These are phyloP conservation scores for Opisthograptis luteolata DNA, from an alignment of 2,888 invertebrate species.

Conservation along the genomic window DNA sequence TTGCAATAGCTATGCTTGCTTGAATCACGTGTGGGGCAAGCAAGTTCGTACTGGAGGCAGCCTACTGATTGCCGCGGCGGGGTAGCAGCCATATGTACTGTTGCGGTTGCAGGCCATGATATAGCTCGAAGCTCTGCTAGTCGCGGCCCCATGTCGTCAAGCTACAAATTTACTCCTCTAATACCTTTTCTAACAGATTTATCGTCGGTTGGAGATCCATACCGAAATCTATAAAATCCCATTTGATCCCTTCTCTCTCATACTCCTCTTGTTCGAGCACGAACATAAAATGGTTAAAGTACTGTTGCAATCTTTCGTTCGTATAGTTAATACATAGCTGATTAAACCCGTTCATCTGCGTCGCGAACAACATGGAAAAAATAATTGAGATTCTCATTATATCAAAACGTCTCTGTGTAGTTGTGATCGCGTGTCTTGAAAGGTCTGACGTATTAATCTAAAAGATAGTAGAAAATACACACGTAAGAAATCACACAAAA, in stretches of 20 bases:
- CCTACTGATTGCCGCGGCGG: conserved; percentile 48
- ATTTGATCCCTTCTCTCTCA: conserved; percentile 94
- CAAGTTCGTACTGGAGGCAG: conserved; percentile 44
- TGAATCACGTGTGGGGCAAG: conserved; percentile 51
- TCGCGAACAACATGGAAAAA: conserved; percentile 65
- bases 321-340: conserved; percentile 98
- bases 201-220: conserved; percentile 97
- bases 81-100: conserved; percentile 56
- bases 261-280: conserved; percentile 98
- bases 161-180: conserved; percentile 55
- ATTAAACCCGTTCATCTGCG: conserved; percentile 96
- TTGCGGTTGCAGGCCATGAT: conserved; percentile 61
- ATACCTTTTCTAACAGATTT: conserved; percentile 95
- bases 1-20: conserved; percentile 52
- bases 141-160: conserved; percentile 61
- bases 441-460: conserved; percentile 44
- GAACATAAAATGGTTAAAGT: conserved; percentile 98
- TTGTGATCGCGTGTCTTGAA: conserved; percentile 43
- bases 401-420: conserved; percentile 37
- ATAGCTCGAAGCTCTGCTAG: conserved; percentile 68
- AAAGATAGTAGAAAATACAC: conserved; percentile 53
- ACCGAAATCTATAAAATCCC: conserved; percentile 98
- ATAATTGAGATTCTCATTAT: conserved; percentile 50
- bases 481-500: conserved; percentile 62
- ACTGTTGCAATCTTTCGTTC: conserved; percentile 97